Evolutionary conservation across 2,888 invertebrate genomes (phyloP), one percentile per base, ranked within the genome.

Genomic region (Meganola albula): DNA sequence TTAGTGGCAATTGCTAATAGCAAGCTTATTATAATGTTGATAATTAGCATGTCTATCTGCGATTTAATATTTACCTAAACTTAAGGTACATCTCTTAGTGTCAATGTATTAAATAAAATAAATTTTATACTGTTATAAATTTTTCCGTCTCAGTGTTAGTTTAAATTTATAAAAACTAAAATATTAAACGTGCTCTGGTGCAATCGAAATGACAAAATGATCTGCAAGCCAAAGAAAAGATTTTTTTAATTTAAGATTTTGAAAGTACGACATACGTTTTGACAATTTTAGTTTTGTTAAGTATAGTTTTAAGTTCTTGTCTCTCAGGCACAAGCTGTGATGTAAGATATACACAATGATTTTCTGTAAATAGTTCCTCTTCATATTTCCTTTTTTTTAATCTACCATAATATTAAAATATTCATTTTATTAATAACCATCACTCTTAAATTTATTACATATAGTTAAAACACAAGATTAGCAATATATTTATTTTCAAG

Each of bases 291-390:
- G 40, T 54, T 47, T 50, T 45, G 45, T 42, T 46, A 48, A 50
- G 49, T 47, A 27, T 60, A 57, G 48, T 36, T 21, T 65, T 79
- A 82, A 78, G 77, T 79, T 76, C 53, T 72, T n/a, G 20, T 74
- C 79, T 80, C 80, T 83, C 84, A 77, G 77, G 79, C 82, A 63
- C 68, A 71, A 65, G 83, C 83, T 84, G 84, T 84, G 84, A 84
- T 84, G 78, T 83, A 79, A 78, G 71, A 72, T 82, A 46, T 44
- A 53, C n/a, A 40, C 35, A 37, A 43, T 44, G 31, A 51, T 39
- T 58, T 43, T 62, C 50, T 59, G 58, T 63, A 55, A 47, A 58
- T 62, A 63, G 55, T 61, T 64, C 50, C 61, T 64, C 6, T 53
- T 41, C 36, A 39, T n/a, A 40, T 34, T 12, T 39, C 44, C 27